phyloP scores from a whole-genome alignment of 1,140 invertebrate species.

The Ceratina australensis region DNA sequence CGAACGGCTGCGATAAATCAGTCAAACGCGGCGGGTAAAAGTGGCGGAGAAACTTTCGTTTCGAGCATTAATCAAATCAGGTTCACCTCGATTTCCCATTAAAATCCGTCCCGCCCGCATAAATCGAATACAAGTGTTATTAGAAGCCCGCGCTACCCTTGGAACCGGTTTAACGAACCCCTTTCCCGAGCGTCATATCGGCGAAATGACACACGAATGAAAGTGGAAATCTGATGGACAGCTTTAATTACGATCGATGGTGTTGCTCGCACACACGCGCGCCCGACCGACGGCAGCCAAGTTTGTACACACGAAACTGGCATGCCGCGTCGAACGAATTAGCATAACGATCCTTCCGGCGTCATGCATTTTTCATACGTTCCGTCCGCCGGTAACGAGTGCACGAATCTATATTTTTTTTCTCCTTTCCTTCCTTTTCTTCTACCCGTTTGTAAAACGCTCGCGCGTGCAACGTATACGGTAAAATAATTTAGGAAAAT shows the following conservation, averaged over 20 bases:
- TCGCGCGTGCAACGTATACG: background rate
- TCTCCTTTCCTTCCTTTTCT: background rate
- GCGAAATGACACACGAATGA: constrained; percentile 31
- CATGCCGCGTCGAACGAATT: constrained; percentile 23
- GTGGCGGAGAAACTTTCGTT: background rate
- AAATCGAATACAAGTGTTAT: constrained; percentile 8
- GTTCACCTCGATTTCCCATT: background rate
- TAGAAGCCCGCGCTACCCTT: background rate
- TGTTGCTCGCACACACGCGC: background rate
- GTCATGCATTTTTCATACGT: constrained; percentile 52
- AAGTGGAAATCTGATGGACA: constrained; percentile 43
- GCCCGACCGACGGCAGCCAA: background rate
- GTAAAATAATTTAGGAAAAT: constrained; percentile 41
- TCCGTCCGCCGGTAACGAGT: constrained; percentile 39
- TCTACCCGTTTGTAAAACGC: constrained; percentile 15
- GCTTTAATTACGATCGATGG: constrained; percentile 51
- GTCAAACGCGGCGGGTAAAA: background rate
- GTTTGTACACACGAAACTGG: constrained; percentile 38
- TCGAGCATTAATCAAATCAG: background rate
- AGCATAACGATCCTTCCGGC: constrained; percentile 53
- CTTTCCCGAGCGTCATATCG: background rate
- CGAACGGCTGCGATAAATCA: background rate
- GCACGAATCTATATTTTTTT: constrained; percentile 18
- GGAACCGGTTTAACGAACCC: constrained; percentile 6
- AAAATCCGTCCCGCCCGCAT: background rate